phyloP scores from a whole-genome alignment of 2,797 vertebrate species.

The Gallinago solitaria region DNA sequence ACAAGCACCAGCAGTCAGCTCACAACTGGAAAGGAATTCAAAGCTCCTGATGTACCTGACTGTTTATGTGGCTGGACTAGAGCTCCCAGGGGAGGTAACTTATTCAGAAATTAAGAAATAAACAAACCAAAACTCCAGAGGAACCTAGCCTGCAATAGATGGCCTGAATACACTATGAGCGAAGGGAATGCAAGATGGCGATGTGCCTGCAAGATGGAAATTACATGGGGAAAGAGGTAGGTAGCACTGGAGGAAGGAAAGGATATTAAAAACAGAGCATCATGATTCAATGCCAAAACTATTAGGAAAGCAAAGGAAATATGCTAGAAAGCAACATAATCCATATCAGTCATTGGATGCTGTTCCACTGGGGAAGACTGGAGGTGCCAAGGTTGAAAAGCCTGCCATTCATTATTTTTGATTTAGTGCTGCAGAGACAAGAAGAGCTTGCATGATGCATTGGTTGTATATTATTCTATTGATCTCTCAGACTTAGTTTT shows the following conservation, averaged over 20 bases:
- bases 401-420: slow-evolving; percentile 65
- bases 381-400: slow-evolving; percentile 23
- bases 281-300: slow-evolving; percentile 58
- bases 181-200: not conserved
- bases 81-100: not conserved
- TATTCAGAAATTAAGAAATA: not conserved
- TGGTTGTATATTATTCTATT: slow-evolving; percentile 60
- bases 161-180: not conserved
- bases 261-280: slow-evolving; percentile 51
- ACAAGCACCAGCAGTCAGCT: not conserved
- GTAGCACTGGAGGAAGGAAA: not conserved
- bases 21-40: not conserved
- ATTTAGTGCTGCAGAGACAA: slow-evolving; percentile 63
- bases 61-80: not conserved
- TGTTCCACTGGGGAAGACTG: not conserved
- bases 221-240: slow-evolving; percentile 8
- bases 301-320: slow-evolving; percentile 10
- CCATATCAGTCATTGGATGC: slow-evolving; percentile 3
- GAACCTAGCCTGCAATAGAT: not conserved
- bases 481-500: slow-evolving; percentile 59
- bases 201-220: slow-evolving; percentile 17
- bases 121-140: not conserved
- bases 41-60: not conserved
- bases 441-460: slow-evolving; percentile 67
- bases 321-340: not conserved